Percentiles rank a stretch among this genome's conserved stretches.
Evolutionary conservation across 2,888 invertebrate genomes (phyloP).

Genomic region (Amorpha juglandis): DNA sequence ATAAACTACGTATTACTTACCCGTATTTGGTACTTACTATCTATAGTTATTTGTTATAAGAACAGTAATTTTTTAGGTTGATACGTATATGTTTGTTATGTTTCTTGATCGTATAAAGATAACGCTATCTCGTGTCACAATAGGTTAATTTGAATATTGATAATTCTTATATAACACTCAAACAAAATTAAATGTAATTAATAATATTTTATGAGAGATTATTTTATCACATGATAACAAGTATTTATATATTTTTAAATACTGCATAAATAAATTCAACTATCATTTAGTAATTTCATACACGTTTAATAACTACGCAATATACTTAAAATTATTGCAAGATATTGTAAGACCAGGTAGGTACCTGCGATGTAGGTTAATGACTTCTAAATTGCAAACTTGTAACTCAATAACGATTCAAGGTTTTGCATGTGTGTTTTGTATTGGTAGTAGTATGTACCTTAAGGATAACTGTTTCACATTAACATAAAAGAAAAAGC

Average conservation of each 20-base stretch:
- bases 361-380: not conserved
- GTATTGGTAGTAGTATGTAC: not conserved
- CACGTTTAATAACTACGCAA: no score
- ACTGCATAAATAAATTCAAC: no score
- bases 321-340: not conserved
- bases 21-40: no score
- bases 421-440: not conserved
- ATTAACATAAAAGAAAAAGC: no score
- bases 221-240: no score
- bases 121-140: constrained; percentile 13
- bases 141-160: constrained; percentile 17
- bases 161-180: constrained; percentile 7
- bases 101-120: constrained; percentile 4
- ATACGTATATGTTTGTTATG: not conserved
- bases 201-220: not conserved
- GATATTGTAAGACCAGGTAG: not conserved
- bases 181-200: constrained; percentile 1
- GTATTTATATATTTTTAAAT: no score
- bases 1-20: no score
- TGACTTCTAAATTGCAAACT: not conserved
- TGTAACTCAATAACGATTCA: not conserved
- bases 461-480: not conserved
- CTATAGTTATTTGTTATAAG: no score
- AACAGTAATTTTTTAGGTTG: no score
- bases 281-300: no score